Percentiles rank a stretch among this genome's conserved stretches.
phyloP scores from a whole-genome alignment of 2,113 vertebrate species.

The Cervus canadensis region DNA sequence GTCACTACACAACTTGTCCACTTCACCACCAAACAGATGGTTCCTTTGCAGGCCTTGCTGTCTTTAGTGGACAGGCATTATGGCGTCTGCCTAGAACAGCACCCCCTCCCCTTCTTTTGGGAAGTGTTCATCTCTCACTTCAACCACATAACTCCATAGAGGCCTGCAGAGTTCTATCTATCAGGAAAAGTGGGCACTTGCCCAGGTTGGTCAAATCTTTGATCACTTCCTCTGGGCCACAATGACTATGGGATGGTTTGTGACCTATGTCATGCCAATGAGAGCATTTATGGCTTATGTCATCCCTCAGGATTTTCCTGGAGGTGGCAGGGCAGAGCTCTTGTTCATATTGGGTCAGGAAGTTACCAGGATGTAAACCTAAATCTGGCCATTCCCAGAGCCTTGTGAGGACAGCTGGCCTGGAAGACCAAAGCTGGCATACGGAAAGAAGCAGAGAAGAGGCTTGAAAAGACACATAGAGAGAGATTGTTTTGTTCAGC shows the following conservation, averaged over 20 bases:
- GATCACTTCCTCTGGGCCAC: background rate
- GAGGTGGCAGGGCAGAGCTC: background rate
- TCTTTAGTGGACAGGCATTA: background rate
- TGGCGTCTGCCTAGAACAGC: background rate
- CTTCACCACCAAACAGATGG: background rate
- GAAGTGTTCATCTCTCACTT: background rate
- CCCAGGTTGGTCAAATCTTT: background rate
- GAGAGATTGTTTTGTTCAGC: background rate
- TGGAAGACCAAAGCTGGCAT: background rate
- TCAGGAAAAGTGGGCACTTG: background rate
- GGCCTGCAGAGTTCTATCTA: background rate
- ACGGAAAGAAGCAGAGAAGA: background rate
- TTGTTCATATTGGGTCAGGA: background rate
- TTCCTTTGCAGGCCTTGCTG: background rate
- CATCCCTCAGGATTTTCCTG: background rate
- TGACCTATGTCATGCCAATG: background rate
- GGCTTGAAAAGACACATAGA: background rate
- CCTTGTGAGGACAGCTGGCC: background rate
- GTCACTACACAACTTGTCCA: background rate
- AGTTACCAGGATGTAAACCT: background rate
- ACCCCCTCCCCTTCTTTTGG: background rate
- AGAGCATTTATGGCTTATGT: background rate
- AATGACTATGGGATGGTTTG: background rate
- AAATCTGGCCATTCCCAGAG: background rate
- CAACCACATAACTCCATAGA: background rate